phyloP scores from a whole-genome alignment of 2,797 vertebrate species.

The Selene dorsalis region DNA sequence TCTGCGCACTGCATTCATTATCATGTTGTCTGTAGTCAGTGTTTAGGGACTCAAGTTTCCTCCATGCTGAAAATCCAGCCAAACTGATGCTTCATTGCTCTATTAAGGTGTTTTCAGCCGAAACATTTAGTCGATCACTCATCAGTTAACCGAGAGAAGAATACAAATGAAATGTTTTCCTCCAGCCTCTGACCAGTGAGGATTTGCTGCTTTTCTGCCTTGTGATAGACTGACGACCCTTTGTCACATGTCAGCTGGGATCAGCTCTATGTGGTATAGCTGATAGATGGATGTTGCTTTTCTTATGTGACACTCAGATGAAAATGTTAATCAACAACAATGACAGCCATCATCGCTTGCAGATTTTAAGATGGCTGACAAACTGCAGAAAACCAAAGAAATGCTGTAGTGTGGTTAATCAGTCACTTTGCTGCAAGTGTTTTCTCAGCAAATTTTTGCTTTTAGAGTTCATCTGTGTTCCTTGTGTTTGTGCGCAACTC shows the following conservation, averaged over 20 bases:
- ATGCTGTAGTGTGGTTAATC: constrained; percentile 1
- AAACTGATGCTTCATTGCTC: constrained; percentile 1
- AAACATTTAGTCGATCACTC: not conserved
- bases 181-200: not conserved
- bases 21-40: not conserved
- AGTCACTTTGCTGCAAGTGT: not conserved
- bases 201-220: not conserved
- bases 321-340: not conserved
- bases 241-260: no score
- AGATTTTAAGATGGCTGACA: not conserved
- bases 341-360: not conserved
- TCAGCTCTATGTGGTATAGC: no score
- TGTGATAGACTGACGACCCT: no score
- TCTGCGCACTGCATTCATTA: not conserved
- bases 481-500: not conserved
- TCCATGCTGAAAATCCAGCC: not conserved
- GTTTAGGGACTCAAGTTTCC: not conserved
- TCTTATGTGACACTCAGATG: not conserved
- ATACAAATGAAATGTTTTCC: not conserved
- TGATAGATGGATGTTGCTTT: no score
- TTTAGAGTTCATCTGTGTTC: constrained; percentile 12
- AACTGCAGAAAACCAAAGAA: constrained; percentile 13
- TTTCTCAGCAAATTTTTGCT: constrained; percentile 20
- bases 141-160: constrained; percentile 3
- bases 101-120: not conserved